Evolutionary conservation across 2,113 vertebrate genomes (phyloP).

Genomic region (Hippocampus barbouri): DNA sequence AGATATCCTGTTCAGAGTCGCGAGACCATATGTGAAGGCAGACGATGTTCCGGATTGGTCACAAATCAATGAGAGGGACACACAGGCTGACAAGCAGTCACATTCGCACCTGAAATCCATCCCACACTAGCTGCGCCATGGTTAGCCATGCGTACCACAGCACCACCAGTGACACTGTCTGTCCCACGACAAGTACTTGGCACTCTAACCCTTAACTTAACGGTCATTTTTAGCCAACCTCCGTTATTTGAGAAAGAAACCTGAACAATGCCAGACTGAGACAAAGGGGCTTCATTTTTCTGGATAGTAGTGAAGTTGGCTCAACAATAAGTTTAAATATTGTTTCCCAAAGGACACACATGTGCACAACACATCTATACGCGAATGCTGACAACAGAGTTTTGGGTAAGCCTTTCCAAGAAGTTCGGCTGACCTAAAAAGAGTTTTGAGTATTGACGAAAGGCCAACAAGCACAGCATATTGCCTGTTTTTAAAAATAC

Average conservation of each 20-base stretch:
- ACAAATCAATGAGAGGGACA: neutral
- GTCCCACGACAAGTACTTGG: neutral
- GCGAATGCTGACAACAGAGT: neutral
- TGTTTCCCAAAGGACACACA: neutral
- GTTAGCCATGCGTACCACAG: neutral
- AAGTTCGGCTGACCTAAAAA: neutral
- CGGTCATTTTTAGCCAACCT: neutral
- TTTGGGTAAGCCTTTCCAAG: neutral
- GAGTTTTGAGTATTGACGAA: slow-evolving; percentile 2
- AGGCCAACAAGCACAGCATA: neutral
- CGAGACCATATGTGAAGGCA: neutral
- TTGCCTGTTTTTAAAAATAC: slow-evolving; percentile 20
- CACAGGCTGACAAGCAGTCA: neutral
- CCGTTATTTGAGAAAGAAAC: neutral
- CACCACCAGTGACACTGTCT: neutral
- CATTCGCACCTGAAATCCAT: neutral
- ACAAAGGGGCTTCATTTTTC: neutral
- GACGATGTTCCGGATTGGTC: neutral
- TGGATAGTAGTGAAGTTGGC: neutral
- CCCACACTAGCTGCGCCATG: neutral
- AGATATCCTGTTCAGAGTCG: neutral
- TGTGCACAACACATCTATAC: too few relatives aligned
- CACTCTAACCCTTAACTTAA: neutral
- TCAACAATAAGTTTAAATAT: neutral
- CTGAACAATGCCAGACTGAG: neutral